phyloP scores from a whole-genome alignment of 2,888 invertebrate genomes.

The Caenorhabditis parvicauda region DNA sequence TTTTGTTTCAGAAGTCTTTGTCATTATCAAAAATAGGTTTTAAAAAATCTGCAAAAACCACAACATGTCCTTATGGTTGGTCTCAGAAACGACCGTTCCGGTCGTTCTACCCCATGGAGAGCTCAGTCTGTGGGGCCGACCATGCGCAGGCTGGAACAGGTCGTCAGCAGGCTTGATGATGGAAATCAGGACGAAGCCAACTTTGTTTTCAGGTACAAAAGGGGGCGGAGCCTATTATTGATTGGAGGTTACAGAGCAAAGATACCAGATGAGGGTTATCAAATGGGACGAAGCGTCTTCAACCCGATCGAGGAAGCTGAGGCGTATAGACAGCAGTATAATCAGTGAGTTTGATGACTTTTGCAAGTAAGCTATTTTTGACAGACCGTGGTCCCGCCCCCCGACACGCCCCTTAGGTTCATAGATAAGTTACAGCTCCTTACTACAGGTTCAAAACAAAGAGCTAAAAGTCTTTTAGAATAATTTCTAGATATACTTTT shows the following conservation, averaged over 20 bases:
- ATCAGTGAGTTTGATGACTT: slow-evolving; percentile 25
- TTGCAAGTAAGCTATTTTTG: too few species aligned
- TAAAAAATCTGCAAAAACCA: too few species aligned
- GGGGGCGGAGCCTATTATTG: background rate
- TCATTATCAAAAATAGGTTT: too few species aligned
- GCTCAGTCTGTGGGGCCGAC: slow-evolving; percentile 39
- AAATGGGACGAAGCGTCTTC: slow-evolving; percentile 46
- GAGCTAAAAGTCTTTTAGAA: too few species aligned
- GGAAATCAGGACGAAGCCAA: slow-evolving; percentile 35
- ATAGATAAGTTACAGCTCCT: too few species aligned
- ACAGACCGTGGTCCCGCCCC: too few species aligned
- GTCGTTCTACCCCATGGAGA: slow-evolving; percentile 27
- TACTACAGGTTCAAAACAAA: too few species aligned
- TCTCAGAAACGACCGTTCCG: slow-evolving; percentile 15
- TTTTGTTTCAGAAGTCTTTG: too few species aligned
- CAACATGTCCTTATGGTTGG: too few species aligned
- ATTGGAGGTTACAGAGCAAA: too few species aligned
- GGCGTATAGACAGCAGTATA: slow-evolving; percentile 35
- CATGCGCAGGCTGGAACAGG: slow-evolving; percentile 37
- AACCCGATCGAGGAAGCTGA: slow-evolving; percentile 46
- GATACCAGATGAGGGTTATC: slow-evolving; percentile 13
- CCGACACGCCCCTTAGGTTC: too few species aligned
- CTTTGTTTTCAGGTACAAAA: slow-evolving; percentile 35
- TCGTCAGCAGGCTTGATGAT: slow-evolving; percentile 32
- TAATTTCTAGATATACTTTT: too few species aligned